Evolutionary conservation across 2,113 vertebrate species (phyloP), one percentile per base, ranked within the genome.

Genomic region (Mus pahari): DNA sequence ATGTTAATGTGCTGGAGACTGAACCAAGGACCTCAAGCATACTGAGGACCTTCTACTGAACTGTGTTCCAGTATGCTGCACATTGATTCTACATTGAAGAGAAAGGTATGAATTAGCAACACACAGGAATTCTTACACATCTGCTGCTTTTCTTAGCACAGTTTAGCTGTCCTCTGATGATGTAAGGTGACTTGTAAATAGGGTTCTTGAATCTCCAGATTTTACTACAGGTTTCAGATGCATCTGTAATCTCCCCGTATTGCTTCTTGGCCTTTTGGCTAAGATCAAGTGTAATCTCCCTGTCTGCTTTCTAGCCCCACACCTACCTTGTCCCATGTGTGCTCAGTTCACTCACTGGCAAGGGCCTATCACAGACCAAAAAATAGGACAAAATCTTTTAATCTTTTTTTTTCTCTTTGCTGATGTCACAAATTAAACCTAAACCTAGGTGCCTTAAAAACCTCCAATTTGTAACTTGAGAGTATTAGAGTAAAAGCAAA

Each of bases 321-420:
- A 66, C 9, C n/a, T 9, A 77, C 17, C 31, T 92, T 95, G 42
- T 70, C 19, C 50, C 62, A 20, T 73, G 58, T 92, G 36, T 92
- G 45, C 33, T 92, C 81, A 73, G 20, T 82, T 71, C 1, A 9
- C 68, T 92, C 70, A 8, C 55, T 33, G 28, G 28, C 48, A 91
- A 91, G 16, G 74, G 55, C 22, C 60, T 39, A 10, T 16, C 68
- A 88, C 13, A 48, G 42, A 92, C 16, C 50, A 5, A 86, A 86
- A 95, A 95, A 79, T 26, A 68, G 36, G 12, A 79, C 81, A 42
- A 39, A 20, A 53, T 24, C 77, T 62, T 82, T 90, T 78, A 26
- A 64, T 92, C 14, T 50, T 78, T 90, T 28, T 28, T 36, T 77
- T 94, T 84, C 11, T 86, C 71, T 92, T 92, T 94, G 48, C 39